Percentiles rank a stretch among this genome's conserved stretches.
Evolutionary conservation across 35 echinoderm and acorn worm species (phyloP).

Genomic region (Ophiothrix spiculata): DNA sequence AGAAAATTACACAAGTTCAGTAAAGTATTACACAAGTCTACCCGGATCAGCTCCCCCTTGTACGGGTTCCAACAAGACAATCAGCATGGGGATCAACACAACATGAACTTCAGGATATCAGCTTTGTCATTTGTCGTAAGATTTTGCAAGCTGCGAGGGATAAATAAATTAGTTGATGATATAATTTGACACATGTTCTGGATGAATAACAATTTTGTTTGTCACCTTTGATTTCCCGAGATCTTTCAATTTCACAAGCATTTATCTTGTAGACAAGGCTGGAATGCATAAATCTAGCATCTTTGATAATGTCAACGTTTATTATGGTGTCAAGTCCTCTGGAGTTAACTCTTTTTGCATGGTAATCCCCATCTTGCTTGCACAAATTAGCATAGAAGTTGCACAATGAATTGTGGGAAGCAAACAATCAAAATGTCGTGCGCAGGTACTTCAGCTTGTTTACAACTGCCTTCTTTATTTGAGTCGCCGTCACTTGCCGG

Average conservation of each 20-base stretch:
- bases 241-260: constrained; percentile 16
- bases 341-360: not conserved
- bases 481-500: no score
- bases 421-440: no score
- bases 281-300: not conserved
- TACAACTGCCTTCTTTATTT: not conserved
- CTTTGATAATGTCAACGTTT: constrained; percentile 35
- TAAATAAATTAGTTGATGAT: constrained; percentile 44
- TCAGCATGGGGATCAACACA: no score
- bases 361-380: not conserved
- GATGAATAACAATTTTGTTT: constrained; percentile 32
- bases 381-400: constrained; percentile 20
- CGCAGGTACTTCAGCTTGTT: not conserved
- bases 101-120: constrained; percentile 8
- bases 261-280: constrained; percentile 15
- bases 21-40: no score
- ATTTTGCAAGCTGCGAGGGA: constrained; percentile 30
- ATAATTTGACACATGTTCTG: constrained; percentile 43
- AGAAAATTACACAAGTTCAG: no score
- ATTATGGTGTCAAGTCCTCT: no score
- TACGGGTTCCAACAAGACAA: no score
- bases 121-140: constrained; percentile 1
- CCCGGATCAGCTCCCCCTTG: no score
- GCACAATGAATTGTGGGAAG: no score
- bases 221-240: not conserved